Base-by-base conservation (phyloP, 2,888 invertebrate genomes). In the Panzeria rudis region DNA sequence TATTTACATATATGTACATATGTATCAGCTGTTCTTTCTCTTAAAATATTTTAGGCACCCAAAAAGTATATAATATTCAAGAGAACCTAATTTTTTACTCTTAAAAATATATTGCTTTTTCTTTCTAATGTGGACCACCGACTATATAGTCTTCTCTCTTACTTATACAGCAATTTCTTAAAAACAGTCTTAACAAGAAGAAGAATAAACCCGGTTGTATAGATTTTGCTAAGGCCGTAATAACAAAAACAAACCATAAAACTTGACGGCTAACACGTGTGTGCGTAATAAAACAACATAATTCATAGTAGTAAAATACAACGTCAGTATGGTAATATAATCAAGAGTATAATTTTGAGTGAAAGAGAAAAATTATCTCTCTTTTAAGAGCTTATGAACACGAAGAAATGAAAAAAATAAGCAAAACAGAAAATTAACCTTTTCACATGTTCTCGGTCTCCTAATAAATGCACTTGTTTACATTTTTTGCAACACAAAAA, bases 171-270 rank as follows among this genome's bases (percentile, higher is more conserved):
- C 20, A 47, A 75, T 64, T 75, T 66, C 6, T 62, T 61, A 6
- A 56, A 62, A 32, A 11, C 23, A 38, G 0, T 54, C 8, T 2
- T 25, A 13, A 5, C 20, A 68, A 25, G 29, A 71, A 50, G 56
- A 29, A 62, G 41, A 38, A 79, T 7, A 79, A 50, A 71, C 62
- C 82, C 82, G 76, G 62, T 64, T 54, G 75, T 47, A 54, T 61
- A 44, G 29, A 64, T 50, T 71, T 73, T 35, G 47, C 68, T 62
- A 44, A 82, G 54, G 81, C 83, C 77, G 75, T 81, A 86, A 86
- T 81, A 87, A 89, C 87, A 89, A 89, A 89, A 89, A 89, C 89
- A 89, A 89, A 89, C 89, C 89, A 89, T 89, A 89, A 89, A 89
- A 89, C 87, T 87, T 88, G 88, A 89, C 87, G 89, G 89, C 88